These are phyloP conservation scores for Chiroxiphia lanceolata DNA, from an alignment of 2,797 vertebrate genomes.

Conservation along the genomic window DNA sequence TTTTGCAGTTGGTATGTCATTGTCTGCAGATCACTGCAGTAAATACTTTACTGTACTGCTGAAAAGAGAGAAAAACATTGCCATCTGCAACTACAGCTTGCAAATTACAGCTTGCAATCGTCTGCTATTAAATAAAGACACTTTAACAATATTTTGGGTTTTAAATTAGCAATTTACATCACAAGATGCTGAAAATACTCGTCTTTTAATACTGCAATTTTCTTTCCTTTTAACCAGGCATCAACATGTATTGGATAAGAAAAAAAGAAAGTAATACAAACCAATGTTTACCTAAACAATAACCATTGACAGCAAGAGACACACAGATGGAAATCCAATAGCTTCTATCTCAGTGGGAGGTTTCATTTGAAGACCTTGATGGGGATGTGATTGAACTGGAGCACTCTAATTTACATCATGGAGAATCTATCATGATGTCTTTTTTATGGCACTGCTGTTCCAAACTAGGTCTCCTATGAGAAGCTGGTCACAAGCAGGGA, in stretches of 20 bases:
- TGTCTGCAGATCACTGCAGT: constrained; percentile 75
- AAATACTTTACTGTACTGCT: constrained; percentile 73
- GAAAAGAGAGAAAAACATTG: constrained; percentile 79
- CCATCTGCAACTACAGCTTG: constrained; percentile 83
- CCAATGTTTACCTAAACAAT: constrained; percentile 79
- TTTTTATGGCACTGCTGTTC: constrained; percentile 47
- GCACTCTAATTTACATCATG: constrained; percentile 57
- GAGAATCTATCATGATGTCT: constrained; percentile 51
- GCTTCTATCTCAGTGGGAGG: constrained; percentile 44
- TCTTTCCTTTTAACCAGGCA: constrained; percentile 73
- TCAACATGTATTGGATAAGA: constrained; percentile 70
- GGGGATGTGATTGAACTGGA: constrained; percentile 42
- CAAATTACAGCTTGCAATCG: constrained; percentile 83
- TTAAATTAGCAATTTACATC: constrained; percentile 83
- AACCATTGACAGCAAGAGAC: constrained; percentile 63
- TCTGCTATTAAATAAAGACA: constrained; percentile 83
- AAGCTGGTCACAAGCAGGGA: constrained; percentile 46
- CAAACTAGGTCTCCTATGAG: constrained; percentile 44
- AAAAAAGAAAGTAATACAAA: constrained; percentile 53
- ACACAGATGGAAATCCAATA: constrained; percentile 67
- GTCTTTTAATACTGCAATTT: constrained; percentile 78
- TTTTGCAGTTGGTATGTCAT: constrained; percentile 68
- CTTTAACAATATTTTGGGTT: constrained; percentile 83
- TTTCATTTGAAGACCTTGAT: constrained; percentile 36
- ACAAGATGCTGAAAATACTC: constrained; percentile 78